Base-by-base conservation (phyloP, 2,888 invertebrate species). In the Hedychridium roseum region DNA sequence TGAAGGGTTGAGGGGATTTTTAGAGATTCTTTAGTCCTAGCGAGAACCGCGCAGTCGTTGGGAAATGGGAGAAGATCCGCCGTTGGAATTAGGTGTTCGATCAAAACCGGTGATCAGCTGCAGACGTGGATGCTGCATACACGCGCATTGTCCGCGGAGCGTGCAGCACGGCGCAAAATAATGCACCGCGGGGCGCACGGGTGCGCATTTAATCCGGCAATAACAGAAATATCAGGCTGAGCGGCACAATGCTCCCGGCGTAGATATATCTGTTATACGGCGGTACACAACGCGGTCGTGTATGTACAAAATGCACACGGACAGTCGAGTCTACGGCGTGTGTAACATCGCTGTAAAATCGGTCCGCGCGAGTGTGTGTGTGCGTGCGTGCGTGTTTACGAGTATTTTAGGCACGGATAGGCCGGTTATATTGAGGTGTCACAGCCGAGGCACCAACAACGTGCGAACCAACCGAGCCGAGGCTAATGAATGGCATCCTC, bases 381-480 rank as follows among this genome's bases (percentile, higher is more conserved):
- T n/a, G n/a, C n/a, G n/a, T 23, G 23, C 23, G 23, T 23, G 9
- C 23, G 23, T 5, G 23, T 23, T 5, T 23, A 23, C 9, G 9
- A 5, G 9, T 23, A 6, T 5, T 23, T 6, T 23, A 23, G 12
- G 43, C 18, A 44, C 34, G 42, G 56, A n/a, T 53, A 51, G 57
- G 60, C 57, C 62, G 66, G 68, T 69, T 68, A 54, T 69, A 76
- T 76, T 76, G 73, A 74, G 76, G 76, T 76, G 76, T 76, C 73
- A 75, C 71, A 71, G 68, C 54, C 68, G 68, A 66, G 64, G 68
- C 61, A 57, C 60, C 72, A 76, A 78, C 78, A 78, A 78, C 75
- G 78, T 78, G 78, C 75, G 77, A 78, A 78, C 78, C 73, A 74
- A 77, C 77, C 74, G 64, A 74, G 69, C 66, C 71, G 64, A 60